Conservation (phyloP, 2,888 invertebrate species). For the Choreutis nemorana region DNA sequence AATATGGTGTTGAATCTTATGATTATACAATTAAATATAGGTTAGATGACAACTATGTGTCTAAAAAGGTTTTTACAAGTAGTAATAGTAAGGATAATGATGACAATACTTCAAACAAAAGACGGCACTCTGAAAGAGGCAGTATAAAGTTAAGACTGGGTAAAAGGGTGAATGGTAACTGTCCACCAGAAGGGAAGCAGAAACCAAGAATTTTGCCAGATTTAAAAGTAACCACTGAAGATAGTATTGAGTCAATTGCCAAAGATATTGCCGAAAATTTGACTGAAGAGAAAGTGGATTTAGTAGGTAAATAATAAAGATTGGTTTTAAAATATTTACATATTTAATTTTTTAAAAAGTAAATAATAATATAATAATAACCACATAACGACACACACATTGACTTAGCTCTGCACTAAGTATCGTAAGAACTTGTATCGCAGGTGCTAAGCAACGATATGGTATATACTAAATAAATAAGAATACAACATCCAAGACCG, state of each 20-base stretch:
- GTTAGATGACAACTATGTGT: slow-evolving; percentile 57
- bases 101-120: slow-evolving; percentile 54
- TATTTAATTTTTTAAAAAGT: slow-evolving; percentile 4
- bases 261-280: slow-evolving; percentile 78
- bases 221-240: slow-evolving; percentile 56
- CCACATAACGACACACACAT: no score
- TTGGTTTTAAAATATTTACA: slow-evolving; percentile 4
- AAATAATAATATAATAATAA: no score
- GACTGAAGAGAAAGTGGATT: slow-evolving; percentile 75
- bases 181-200: slow-evolving; percentile 57
- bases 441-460: no score
- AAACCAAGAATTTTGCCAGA: slow-evolving; percentile 67
- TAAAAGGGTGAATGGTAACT: slow-evolving; percentile 48
- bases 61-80: slow-evolving; percentile 41
- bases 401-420: no score
- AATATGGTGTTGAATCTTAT: slow-evolving; percentile 80
- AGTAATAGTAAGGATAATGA: slow-evolving; percentile 21
- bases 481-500: no score
- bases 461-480: no score
- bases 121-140: slow-evolving; percentile 65
- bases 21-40: slow-evolving; percentile 73
- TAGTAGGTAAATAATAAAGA: slow-evolving; percentile 70
- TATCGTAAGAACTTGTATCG: no score
- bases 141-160: slow-evolving; percentile 67
- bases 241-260: slow-evolving; percentile 68